Evolutionary conservation across 2,797 vertebrate genomes (phyloP).

Genomic region (Lateolabrax maculatus): DNA sequence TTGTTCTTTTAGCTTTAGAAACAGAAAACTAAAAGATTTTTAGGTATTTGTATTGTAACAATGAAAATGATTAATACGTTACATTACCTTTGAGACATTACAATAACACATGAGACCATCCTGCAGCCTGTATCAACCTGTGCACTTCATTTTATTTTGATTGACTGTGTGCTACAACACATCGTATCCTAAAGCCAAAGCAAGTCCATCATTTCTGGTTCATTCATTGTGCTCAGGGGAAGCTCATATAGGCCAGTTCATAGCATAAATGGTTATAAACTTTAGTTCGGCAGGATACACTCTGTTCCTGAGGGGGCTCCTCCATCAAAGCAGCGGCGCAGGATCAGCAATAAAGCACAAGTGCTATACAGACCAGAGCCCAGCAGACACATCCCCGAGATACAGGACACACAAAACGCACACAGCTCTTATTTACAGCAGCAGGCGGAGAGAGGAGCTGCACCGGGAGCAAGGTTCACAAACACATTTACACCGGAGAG

Average conservation of each 20-base stretch:
- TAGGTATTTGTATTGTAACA: not conserved
- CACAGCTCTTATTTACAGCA: slow-evolving; percentile 39
- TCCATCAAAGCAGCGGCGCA: slow-evolving; percentile 25
- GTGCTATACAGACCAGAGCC: not conserved
- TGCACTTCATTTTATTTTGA: too few species aligned
- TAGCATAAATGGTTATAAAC: not conserved
- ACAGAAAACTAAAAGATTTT: too few species aligned
- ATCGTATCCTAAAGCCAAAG: not conserved
- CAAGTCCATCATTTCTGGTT: not conserved
- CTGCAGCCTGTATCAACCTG: not conserved
- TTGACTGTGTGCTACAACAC: not conserved
- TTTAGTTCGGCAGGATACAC: slow-evolving; percentile 4
- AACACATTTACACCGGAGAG: slow-evolving; percentile 43
- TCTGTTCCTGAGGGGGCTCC: slow-evolving; percentile 21
- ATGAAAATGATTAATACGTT: not conserved
- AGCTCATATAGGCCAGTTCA: slow-evolving; percentile 6
- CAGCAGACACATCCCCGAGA: not conserved
- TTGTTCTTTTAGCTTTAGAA: too few species aligned
- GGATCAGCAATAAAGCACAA: slow-evolving; percentile 4
- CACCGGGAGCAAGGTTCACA: slow-evolving; percentile 15
- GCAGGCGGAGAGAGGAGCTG: not conserved
- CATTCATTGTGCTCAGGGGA: not conserved
- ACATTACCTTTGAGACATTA: too few species aligned
- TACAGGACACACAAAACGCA: slow-evolving; percentile 14
- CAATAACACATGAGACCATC: not conserved